Base-by-base conservation (phyloP, 2,113 vertebrate species). In the Aviceda subcristata region DNA sequence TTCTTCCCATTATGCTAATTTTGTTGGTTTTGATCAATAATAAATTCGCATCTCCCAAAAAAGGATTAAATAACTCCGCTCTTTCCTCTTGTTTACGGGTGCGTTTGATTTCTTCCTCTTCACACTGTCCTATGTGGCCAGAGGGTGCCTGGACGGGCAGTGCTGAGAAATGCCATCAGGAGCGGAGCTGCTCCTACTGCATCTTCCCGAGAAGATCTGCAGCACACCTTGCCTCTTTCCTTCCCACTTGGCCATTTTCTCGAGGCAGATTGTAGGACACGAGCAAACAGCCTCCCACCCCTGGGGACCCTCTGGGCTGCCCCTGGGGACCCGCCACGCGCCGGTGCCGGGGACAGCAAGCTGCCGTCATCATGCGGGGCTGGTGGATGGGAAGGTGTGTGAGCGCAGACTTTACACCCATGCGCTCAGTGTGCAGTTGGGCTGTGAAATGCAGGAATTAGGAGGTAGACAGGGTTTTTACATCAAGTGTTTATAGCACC, bases 371-470 rank as follows among this genome's bases (percentile, higher is more conserved):
- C 7, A 0, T 6, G 4, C 69, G 17, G 53, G 27, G 63, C 75
- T 59, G 77, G 34, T 51, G 89, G 30, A 22, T 1, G 4, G 56
- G 72, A 34, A 55, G 32, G 29, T 45, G 20, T n/a, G 69, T 7
- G 51, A 67, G 64, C 41, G 50, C 75, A 50, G 60, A 7, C n/a
- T 57, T 74, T 10, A 34, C 45, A 24, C 8, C 43, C 8, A 0
- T 34, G 51, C 21, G 2, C 48, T 57, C 30, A 1, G 16, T 9
- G 53, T 62, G 43, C 0, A 0, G 41, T 7, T 0, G 1, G 45
- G 72, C 51, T 76, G 78, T 29, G 78, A 86, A 79, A 75, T 11
- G 22, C 59, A 50, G 90, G 86, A 74, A 83, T 69, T 69, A 51
- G 64, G 82, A 55, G 71, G 56, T 60, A 89, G 97, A 62, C 64